These are phyloP conservation scores for Cyclina sinensis DNA, from an alignment of 1,140 invertebrate species.

Conservation along the genomic window DNA sequence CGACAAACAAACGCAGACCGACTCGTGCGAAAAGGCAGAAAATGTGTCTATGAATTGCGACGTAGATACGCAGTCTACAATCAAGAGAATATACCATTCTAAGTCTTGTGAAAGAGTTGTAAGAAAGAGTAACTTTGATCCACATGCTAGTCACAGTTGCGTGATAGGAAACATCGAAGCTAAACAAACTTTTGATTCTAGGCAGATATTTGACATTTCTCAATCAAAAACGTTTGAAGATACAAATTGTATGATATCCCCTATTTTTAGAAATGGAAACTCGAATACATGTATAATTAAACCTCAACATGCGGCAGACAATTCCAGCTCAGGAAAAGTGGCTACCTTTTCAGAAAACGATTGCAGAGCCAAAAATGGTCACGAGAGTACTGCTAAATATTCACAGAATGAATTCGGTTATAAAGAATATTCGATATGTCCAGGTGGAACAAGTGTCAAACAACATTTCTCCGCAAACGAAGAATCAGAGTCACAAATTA, in stretches of 20 bases:
- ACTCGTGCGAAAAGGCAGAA: neutral
- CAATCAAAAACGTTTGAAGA: neutral
- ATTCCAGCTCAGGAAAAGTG: too few relatives aligned
- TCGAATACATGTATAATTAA: too few relatives aligned
- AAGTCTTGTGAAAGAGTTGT: neutral
- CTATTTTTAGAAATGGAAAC: too few relatives aligned
- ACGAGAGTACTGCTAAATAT: too few relatives aligned
- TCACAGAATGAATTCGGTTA: neutral
- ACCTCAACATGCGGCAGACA: too few relatives aligned
- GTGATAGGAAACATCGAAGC: neutral
- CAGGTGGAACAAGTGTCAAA: neutral
- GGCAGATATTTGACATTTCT: neutral
- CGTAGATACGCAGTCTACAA: neutral
- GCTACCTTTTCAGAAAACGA: too few relatives aligned
- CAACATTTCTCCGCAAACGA: neutral
- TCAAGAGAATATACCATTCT: neutral
- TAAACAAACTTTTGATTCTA: neutral
- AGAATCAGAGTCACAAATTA: neutral
- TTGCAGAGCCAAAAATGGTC: too few relatives aligned
- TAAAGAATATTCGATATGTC: neutral
- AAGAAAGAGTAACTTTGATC: neutral
- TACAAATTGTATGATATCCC: neutral
- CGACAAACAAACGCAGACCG: slow-evolving; percentile 1
- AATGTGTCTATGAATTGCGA: neutral
- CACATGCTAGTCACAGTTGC: neutral